Evolutionary conservation across 2,797 vertebrate genomes (phyloP).

Genomic region (Cynopterus sphinx): DNA sequence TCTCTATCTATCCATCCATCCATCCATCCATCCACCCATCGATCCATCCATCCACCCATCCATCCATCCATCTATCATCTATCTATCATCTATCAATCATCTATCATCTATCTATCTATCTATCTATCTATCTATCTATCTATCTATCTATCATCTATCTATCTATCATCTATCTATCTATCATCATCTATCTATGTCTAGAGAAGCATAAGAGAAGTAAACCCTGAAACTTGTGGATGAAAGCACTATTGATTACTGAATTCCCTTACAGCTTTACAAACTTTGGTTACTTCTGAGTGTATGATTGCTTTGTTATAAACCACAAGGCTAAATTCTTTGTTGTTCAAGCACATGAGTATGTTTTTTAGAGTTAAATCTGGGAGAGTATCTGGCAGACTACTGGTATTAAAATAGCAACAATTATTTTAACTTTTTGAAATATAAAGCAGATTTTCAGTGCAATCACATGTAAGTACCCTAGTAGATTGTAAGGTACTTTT

Average conservation of each 20-base stretch:
- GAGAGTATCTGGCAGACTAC: neutral
- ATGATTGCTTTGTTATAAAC: neutral
- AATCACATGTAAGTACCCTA: neutral
- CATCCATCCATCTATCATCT: too few relatives aligned
- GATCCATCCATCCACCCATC: too few relatives aligned
- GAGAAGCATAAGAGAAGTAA: neutral
- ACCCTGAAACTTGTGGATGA: neutral
- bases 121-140: too few relatives aligned
- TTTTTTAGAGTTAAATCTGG: neutral
- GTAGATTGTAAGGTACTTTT: neutral
- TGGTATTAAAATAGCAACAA: neutral
- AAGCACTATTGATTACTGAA: conserved; percentile 7
- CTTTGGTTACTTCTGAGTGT: neutral
- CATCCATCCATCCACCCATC: too few relatives aligned
- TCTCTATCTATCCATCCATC: neutral
- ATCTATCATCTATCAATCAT: too few relatives aligned
- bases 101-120: too few relatives aligned
- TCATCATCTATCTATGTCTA: too few relatives aligned
- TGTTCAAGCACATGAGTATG: neutral
- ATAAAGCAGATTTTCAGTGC: neutral
- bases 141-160: too few relatives aligned
- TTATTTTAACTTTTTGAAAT: conserved; percentile 14
- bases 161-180: too few relatives aligned
- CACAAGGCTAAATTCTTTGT: neutral
- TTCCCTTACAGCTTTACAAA: neutral